Percentiles rank a stretch among this genome's conserved stretches.
These are phyloP conservation scores for Dicyrtoma fusca DNA, from an alignment of 2,888 invertebrate genomes.

Conservation along the genomic window DNA sequence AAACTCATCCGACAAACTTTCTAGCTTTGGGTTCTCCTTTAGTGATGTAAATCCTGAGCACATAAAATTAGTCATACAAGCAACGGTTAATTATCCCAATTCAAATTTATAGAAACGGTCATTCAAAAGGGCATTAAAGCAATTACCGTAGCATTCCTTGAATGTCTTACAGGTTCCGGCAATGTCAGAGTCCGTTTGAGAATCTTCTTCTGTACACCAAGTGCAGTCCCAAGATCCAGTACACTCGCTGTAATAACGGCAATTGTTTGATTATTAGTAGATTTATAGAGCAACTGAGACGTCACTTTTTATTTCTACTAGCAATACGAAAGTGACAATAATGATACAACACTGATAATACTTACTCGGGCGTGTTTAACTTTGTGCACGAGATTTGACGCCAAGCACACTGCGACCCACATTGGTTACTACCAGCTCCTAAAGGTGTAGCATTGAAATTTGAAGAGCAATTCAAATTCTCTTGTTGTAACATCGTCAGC, in stretches of 20 bases:
- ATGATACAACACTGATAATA: neutral
- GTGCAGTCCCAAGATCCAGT: conserved; percentile 81
- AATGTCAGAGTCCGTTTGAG: conserved; percentile 59
- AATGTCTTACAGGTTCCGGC: conserved; percentile 67
- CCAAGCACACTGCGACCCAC: conserved; percentile 19
- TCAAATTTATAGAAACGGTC: neutral
- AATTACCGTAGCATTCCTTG: conserved; percentile 43
- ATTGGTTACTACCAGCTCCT: neutral
- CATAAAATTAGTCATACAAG: neutral
- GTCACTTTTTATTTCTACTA: no score
- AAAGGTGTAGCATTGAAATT: conserved; percentile 2
- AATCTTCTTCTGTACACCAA: conserved; percentile 77
- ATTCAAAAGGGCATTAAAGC: neutral
- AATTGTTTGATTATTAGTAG: neutral
- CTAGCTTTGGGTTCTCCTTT: conserved; percentile 16
- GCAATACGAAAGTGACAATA: neutral
- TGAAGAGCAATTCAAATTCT: conserved; percentile 16
- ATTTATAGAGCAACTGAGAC: neutral
- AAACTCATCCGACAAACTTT: neutral
- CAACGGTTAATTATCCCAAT: neutral
- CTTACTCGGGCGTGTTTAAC: conserved; percentile 16
- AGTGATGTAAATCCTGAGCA: neutral
- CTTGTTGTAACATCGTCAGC: conserved; percentile 39
- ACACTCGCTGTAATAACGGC: conserved; percentile 60
- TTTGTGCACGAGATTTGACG: conserved; percentile 10